These are phyloP conservation scores for Lamellibrachia satsuma DNA, from an alignment of 2,888 invertebrate species.

Conservation along the genomic window DNA sequence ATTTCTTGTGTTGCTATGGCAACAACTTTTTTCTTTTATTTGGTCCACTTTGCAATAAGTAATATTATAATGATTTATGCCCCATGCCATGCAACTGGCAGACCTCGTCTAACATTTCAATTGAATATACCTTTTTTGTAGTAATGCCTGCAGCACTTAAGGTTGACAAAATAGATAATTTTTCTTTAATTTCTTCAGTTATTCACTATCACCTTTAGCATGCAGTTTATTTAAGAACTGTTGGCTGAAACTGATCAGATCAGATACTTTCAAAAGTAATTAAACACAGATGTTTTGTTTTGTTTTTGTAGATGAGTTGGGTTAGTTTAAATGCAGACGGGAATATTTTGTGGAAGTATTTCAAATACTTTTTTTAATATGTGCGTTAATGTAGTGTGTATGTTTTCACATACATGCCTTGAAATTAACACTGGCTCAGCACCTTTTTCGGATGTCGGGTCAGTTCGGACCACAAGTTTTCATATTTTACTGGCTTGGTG, in stretches of 20 bases:
- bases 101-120: not conserved
- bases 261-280: not conserved
- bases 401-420: too few relatives aligned
- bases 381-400: too few relatives aligned
- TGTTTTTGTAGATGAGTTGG: too few relatives aligned
- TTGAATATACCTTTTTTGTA: not conserved
- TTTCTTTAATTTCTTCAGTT: not conserved
- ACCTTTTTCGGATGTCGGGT: too few relatives aligned
- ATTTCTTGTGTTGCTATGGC: not conserved
- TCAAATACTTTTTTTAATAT: too few relatives aligned
- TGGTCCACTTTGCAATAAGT: not conserved
- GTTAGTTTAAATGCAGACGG: too few relatives aligned
- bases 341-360: too few relatives aligned
- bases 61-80: not conserved
- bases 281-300: too few relatives aligned
- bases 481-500: too few relatives aligned
- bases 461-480: too few relatives aligned
- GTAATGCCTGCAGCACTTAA: not conserved
- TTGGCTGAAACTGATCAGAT: not conserved
- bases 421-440: too few relatives aligned
- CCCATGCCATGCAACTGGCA: not conserved
- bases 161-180: not conserved
- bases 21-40: not conserved
- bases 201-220: not conserved
- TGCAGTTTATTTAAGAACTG: not conserved